Base-by-base conservation (phyloP, 2,797 vertebrate species). In the Mallotus villosus region DNA sequence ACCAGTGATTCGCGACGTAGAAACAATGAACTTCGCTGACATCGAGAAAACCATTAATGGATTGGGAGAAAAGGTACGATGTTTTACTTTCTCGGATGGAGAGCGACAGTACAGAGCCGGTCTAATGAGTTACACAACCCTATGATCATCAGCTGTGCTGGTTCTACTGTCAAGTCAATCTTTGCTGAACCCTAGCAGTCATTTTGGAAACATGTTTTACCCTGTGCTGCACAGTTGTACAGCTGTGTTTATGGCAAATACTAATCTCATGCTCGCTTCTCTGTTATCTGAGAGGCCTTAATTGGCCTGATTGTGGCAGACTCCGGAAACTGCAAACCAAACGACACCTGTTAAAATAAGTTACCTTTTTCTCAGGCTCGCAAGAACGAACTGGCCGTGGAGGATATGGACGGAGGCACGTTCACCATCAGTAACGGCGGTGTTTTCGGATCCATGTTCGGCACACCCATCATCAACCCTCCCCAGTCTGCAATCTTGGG, bases 361-460 rank as follows among this genome's bases (percentile, higher is more conserved):
- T 29, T 29, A 29, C 41, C 14, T 74, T 37, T 72, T 29, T 32
- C 49, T 55, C 72, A 96, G 95, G 95, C 95, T 59, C 92, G 95
- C 70, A 95, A 93, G 78, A 95, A 94, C 16, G 94, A 95, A 70
- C 87, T 95, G 77, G 94, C 94, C 55, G 93, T 95, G 58, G 94
- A 95, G 78, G 93, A 95, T 75, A 95, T 95, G 93, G 92, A 93
- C 70, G 98, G 98, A 0, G 98, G 97, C 68, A 99, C 98, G 68
- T 99, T 99, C 84, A 99, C 98, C 69, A 98, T 99, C 88, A 99
- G 98, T 81, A 99, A 99, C 0, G 98, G 98, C 22, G 98, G 98
- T 0, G 97, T 99, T 82, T 99, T 99, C 57, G 98, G 98, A 63
- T 99, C 98, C 0, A 90, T 99, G 82, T 98, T 99, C 16, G 98